Evolutionary conservation across 2,113 vertebrate species (phyloP).

Genomic region (Aspiorhynchus laticeps): DNA sequence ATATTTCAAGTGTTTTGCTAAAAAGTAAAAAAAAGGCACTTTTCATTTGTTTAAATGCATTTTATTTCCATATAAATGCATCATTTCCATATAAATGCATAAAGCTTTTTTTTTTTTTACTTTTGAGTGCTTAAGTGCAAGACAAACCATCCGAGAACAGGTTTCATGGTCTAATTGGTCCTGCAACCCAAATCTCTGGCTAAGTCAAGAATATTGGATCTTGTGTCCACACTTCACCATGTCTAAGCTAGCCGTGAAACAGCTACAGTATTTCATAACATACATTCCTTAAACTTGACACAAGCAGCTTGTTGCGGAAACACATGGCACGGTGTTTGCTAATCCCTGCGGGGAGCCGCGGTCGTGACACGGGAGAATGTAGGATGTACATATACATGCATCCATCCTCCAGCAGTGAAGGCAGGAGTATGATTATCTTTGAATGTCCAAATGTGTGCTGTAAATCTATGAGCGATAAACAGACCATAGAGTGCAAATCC

Average conservation of each 20-base stretch:
- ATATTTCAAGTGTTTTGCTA: too few relatives aligned
- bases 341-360: constrained; percentile 28
- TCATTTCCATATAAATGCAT: too few relatives aligned
- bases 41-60: too few relatives aligned
- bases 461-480: constrained; percentile 12
- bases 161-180: not conserved
- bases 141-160: not conserved
- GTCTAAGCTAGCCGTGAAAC: not conserved
- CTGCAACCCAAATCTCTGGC: not conserved
- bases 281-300: constrained; percentile 55
- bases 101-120: too few relatives aligned
- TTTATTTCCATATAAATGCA: too few relatives aligned
- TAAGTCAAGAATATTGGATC: not conserved
- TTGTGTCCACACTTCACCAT: not conserved
- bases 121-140: not conserved
- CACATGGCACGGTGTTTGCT: constrained; percentile 42
- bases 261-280: constrained; percentile 47
- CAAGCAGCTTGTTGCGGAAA: constrained; percentile 50
- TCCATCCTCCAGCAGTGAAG: not conserved
- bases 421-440: not conserved
- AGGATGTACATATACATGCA: not conserved
- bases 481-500: not conserved
- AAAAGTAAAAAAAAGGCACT: too few relatives aligned
- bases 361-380: not conserved
- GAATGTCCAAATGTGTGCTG: not conserved